Evolutionary conservation across 2,888 invertebrate genomes (phyloP).

Genomic region (Drosophila demipolita): DNA sequence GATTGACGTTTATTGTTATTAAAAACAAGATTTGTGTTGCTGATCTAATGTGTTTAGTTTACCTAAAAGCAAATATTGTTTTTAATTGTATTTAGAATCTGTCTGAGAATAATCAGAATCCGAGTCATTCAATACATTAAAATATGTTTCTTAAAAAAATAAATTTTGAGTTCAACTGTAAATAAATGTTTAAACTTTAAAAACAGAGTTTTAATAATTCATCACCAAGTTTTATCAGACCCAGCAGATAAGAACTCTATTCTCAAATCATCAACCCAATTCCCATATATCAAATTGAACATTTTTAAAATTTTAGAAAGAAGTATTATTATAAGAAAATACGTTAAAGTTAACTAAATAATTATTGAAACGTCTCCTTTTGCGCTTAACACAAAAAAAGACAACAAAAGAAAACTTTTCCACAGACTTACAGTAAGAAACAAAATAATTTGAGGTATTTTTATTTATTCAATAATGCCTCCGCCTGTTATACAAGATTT

Average conservation of each 20-base stretch:
- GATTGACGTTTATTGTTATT: conserved; percentile 7
- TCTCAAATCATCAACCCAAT: not conserved
- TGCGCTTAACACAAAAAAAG: not conserved
- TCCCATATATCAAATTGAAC: not conserved
- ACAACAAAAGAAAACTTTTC: not conserved
- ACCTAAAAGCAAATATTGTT: not conserved
- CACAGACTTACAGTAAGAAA: not conserved
- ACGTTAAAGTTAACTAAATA: not conserved
- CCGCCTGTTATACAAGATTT: not conserved
- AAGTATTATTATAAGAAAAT: not conserved
- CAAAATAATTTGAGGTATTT: not conserved
- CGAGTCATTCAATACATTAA: not conserved
- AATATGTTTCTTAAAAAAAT: not conserved
- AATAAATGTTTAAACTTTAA: too few relatives aligned
- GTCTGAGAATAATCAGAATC: not conserved
- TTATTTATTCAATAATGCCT: not conserved
- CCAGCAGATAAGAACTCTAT: not conserved
- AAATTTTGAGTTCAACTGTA: not conserved
- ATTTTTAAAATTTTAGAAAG: not conserved
- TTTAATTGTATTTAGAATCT: not conserved
- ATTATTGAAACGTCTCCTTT: not conserved
- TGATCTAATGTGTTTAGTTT: not conserved
- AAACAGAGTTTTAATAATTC: not conserved
- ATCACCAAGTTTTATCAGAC: not conserved
- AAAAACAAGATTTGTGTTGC: not conserved